A percentile compares a stretch with the other conserved stretches of the same genome.
Evolutionary conservation across 2,888 invertebrate genomes (phyloP).

Genomic region (Apodemia mormo): DNA sequence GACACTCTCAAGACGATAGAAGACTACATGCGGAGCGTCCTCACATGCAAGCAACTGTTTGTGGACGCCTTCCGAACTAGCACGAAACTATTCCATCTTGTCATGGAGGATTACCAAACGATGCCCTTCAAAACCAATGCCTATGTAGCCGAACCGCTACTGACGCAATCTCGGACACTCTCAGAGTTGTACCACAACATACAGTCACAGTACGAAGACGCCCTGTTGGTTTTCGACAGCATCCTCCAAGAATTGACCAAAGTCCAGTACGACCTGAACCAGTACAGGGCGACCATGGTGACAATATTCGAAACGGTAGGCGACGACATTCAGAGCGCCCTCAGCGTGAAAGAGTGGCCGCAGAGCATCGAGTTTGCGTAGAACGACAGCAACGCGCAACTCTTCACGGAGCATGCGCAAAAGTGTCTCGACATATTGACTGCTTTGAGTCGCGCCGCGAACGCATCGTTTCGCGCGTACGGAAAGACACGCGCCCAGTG

Average conservation of each 20-base stretch:
- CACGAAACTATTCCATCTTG: constrained; percentile 9
- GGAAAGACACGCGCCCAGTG: neutral
- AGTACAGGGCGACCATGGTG: too few species aligned
- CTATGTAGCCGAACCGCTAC: constrained; percentile 9
- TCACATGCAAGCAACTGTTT: constrained; percentile 17
- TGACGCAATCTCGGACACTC: constrained; percentile 10
- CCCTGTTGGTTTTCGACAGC: neutral
- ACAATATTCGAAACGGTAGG: too few species aligned
- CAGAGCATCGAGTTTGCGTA: too few species aligned
- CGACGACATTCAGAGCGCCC: constrained; percentile 12
- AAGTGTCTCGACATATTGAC: too few species aligned
- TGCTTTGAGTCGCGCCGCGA: too few species aligned
- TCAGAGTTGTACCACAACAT: neutral
- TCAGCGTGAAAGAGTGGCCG: neutral
- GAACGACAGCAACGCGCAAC: too few species aligned
- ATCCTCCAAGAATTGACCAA: too few species aligned
- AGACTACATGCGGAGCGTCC: constrained; percentile 12
- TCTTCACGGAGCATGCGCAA: too few species aligned
- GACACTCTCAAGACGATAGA: constrained; percentile 15
- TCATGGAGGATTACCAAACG: constrained; percentile 9
- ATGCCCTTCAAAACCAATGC: neutral
- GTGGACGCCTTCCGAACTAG: constrained; percentile 2
- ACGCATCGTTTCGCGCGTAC: neutral
- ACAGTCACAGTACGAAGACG: constrained; percentile 10
- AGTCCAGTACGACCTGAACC: too few species aligned